Conservation (phyloP, 2,888 invertebrate genomes). For the Dicyrtoma fusca region DNA sequence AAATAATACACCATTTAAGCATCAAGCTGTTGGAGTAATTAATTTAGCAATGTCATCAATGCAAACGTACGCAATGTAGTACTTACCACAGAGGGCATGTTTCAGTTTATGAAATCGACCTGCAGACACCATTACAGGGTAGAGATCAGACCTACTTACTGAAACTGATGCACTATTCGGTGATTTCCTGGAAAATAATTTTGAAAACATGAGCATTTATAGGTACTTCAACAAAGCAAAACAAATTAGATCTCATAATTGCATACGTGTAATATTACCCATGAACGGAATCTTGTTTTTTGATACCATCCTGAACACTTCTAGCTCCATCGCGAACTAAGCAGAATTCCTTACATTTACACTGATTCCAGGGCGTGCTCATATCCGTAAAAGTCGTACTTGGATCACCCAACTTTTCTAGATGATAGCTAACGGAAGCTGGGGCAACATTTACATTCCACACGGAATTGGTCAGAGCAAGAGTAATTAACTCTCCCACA, state of each 20-base stretch:
- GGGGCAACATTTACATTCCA: slow-evolving; percentile 43
- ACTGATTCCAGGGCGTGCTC: slow-evolving; percentile 41
- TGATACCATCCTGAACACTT: slow-evolving; percentile 49
- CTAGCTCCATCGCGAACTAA: slow-evolving; percentile 56
- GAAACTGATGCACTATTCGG: slow-evolving; percentile 1
- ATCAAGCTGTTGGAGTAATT: no score
- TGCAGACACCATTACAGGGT: slow-evolving; percentile 53
- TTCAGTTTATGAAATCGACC: slow-evolving; percentile 53
- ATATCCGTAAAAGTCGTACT: slow-evolving; percentile 44
- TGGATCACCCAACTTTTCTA: slow-evolving; percentile 54
- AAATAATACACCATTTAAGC: neutral
- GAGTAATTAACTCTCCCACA: slow-evolving; percentile 46
- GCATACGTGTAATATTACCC: slow-evolving; percentile 44
- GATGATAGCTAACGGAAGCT: slow-evolving; percentile 45
- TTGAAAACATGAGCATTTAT: neutral
- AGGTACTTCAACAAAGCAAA: neutral
- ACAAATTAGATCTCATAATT: neutral
- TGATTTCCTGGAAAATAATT: slow-evolving; percentile 8
- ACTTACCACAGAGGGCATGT: slow-evolving; percentile 54
- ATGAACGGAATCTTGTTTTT: slow-evolving; percentile 31
- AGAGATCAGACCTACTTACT: slow-evolving; percentile 43
- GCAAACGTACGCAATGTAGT: neutral
- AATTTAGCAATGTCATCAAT: no score
- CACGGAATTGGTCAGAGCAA: slow-evolving; percentile 48
- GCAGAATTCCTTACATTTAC: slow-evolving; percentile 55